Base-by-base conservation (phyloP, 2,113 vertebrate species). In the Seriola aureovittata region DNA sequence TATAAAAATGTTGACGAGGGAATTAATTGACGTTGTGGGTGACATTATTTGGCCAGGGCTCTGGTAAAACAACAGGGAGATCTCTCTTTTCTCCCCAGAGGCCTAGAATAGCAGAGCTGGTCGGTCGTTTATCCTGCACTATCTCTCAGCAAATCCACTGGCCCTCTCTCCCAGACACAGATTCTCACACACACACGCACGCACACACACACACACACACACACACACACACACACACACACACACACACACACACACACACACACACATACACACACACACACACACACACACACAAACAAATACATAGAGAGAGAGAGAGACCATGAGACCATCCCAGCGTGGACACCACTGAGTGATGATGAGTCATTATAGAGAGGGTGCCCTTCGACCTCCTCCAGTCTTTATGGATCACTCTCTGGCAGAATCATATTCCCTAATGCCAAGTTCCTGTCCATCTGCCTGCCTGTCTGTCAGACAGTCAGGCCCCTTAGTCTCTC, bases 381-480 rank as follows among this genome's bases (percentile, higher is more conserved):
- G 62, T 90, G 89, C 85, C 91, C 93, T 93, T 88, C 64, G 80
- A 92, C 89, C 90, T 86, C 75, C 71, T 81, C 67, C 78, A 80
- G 90, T 92, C 91, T 92, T 91, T 92, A 92, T 94, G 85, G 88
- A 91, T 93, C 88, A 87, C 81, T 92, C 91, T 91, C 82, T 93
- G 93, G 92, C 91, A 91, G 88, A 87, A 87, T 88, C 84, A 88
- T 91, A 90, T 93, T 94, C 92, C 92, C 92, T 85, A 68, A 88
- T 93, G 93, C 93, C 93, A 93, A 92, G 89, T 93, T 91, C 76
- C 88, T 88, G 91, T 93, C 91, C 87, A 80, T 92, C 84, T 86
- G 89, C 81, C 84, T 65, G 88, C 80, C 84, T 90, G 88, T 92
- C 92, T 89, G 89, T 92, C 89, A 89, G 89, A 89, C 87, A 75